Base-by-base conservation (phyloP, 2,888 invertebrate genomes). In the Ectemnius cavifrons region DNA sequence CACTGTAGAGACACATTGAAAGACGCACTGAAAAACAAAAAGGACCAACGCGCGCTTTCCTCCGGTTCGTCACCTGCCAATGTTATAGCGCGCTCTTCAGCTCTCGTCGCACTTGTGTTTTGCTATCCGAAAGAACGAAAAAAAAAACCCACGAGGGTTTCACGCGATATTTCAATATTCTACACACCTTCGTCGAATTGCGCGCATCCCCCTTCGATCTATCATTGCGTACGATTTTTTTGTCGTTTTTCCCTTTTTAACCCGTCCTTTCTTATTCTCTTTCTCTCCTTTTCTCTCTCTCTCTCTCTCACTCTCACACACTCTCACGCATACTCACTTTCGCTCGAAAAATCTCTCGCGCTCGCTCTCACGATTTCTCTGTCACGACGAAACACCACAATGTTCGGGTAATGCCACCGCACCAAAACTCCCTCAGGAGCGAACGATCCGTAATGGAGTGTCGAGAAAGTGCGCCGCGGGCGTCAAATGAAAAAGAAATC, bases 241-340 rank as follows among this genome's bases (percentile, higher is more conserved):
- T 70, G 47, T 16, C 45, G 57, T 65, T 77, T 75, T 73, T 37
- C 37, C 13, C 58, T 67, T 75, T 62, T 75, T 20, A 23, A 4
- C 52, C 59, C 57, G 23, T 14, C 57, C 56, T 37, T 37, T 8
- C 37, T 37, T 37, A 37, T 11, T 52, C 46, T 13, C 13, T 47
- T 56, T 73, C 14, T 28, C 56, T 64, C 49, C 73, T 37, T 62
- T n/a, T 47, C 59, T 73, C 14, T 28, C 56, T 64, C 49, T 76
- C 49, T 62, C 56, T 57, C 23, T 56, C 47, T 56, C 52, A 14
- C 18, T 64, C 16, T 63, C 49, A 18, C 20, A 46, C 23, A 45
- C 46, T 56, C 16, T 63, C 59, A 46, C 46, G 45, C 16, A 56
- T 58, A 23, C 23, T 49, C 52, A 3, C 37, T 37, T 23, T 62